A percentile compares a stretch with the other conserved stretches of the same genome.
Evolutionary conservation across 2,113 vertebrate genomes (phyloP).

Genomic region (Heterotis niloticus): DNA sequence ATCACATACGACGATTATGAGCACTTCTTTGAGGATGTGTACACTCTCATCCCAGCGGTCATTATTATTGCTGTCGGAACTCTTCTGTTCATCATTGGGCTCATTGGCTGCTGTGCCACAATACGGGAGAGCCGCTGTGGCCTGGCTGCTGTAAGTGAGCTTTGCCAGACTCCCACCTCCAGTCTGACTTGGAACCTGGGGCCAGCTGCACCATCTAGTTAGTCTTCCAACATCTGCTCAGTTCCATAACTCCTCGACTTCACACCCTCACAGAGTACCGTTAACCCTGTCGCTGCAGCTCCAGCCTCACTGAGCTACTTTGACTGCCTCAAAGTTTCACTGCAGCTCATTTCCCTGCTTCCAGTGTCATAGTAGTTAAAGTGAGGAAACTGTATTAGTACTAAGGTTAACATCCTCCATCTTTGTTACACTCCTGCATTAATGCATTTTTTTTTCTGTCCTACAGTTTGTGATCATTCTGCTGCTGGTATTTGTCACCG

Average conservation of each 20-base stretch:
- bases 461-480: constrained; percentile 93
- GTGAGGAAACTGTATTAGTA: too few relatives aligned
- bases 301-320: too few relatives aligned
- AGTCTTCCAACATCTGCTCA: too few relatives aligned
- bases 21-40: constrained; percentile 95
- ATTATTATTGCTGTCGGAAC: constrained; percentile 90
- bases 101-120: constrained; percentile 94
- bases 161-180: not conserved
- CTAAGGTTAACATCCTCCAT: too few relatives aligned
- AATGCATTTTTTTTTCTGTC: constrained; percentile 26
- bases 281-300: too few relatives aligned
- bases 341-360: too few relatives aligned
- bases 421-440: not conserved
- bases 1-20: constrained; percentile 97
- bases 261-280: too few relatives aligned
- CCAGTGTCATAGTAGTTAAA: too few relatives aligned
- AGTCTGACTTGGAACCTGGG: not conserved
- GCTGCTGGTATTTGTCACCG: constrained; percentile 91
- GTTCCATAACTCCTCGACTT: too few relatives aligned
- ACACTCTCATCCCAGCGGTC: constrained; percentile 87
- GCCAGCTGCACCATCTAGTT: too few relatives aligned
- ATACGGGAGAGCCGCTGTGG: constrained; percentile 92
- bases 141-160: constrained; percentile 78
- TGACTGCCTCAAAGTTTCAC: too few relatives aligned
- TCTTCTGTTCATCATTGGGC: constrained; percentile 87